Evolutionary conservation across 92 coral and sea anemone species (phyloP).

Genomic region (Siderastrea siderea): DNA sequence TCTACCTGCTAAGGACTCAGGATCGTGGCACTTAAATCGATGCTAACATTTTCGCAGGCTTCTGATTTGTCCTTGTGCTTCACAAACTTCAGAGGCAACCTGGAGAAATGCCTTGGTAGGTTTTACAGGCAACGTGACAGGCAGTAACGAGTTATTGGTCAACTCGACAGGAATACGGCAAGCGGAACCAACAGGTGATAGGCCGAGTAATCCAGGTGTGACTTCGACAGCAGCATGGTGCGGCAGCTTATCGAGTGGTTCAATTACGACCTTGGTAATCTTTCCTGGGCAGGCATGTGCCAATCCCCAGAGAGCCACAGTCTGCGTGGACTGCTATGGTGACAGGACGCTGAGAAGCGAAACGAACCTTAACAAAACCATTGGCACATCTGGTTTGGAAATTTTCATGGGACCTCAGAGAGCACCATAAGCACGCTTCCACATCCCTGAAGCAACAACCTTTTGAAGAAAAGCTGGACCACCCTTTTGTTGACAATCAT

Average conservation of each 20-base stretch:
- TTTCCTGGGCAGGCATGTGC: constrained; percentile 33
- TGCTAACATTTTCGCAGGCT: background rate
- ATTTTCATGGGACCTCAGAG: constrained; percentile 5
- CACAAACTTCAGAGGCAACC: constrained; percentile 8
- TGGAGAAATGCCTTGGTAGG: background rate
- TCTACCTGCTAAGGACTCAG: constrained; percentile 39
- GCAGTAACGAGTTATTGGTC: constrained; percentile 17
- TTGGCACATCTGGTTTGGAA: constrained; percentile 11
- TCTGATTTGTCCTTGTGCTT: background rate
- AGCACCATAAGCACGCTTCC: constrained; percentile 51
- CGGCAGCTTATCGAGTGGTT: constrained; percentile 17
- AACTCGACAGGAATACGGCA: constrained; percentile 32
- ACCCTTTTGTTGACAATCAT: too few species aligned
- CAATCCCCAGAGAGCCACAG: constrained; percentile 45
- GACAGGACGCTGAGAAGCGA: background rate
- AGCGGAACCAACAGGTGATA: background rate
- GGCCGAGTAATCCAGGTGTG: constrained; percentile 9
- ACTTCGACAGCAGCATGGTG: background rate
- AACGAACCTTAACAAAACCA: constrained; percentile 19
- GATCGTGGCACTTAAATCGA: constrained; percentile 23
- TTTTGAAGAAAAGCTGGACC: constrained; percentile 1
- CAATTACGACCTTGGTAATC: constrained; percentile 26
- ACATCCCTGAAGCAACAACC: constrained; percentile 23
- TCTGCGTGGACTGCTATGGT: constrained; percentile 48
- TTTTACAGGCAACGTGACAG: constrained; percentile 7